These are phyloP conservation scores for Silurus asotus DNA, from an alignment of 2,113 vertebrate species.

Conservation along the genomic window DNA sequence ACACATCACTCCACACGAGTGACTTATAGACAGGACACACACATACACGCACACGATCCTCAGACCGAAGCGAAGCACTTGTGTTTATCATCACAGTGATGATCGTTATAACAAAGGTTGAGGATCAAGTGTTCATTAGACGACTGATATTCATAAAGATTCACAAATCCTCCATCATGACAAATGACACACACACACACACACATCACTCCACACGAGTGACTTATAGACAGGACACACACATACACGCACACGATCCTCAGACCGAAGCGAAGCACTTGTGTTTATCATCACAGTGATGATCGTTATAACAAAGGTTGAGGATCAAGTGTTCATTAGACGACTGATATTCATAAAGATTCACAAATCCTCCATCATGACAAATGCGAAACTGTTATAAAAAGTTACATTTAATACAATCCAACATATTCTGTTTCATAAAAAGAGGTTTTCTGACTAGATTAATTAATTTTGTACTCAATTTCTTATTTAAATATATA, in stretches of 20 bases:
- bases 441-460: too few relatives aligned
- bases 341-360: not conserved
- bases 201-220: not conserved
- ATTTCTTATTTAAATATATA: too few relatives aligned
- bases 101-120: not conserved
- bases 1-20: not conserved
- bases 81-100: not conserved
- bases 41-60: not conserved
- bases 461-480: too few relatives aligned
- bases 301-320: not conserved
- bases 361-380: not conserved
- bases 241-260: not conserved
- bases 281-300: not conserved
- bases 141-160: not conserved
- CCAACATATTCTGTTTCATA: not conserved
- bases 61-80: conserved; percentile 2
- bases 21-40: not conserved
- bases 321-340: too few relatives aligned
- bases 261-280: conserved; percentile 2
- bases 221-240: not conserved
- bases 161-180: not conserved
- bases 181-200: not conserved
- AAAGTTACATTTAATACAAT: not conserved
- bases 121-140: too few relatives aligned
- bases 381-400: not conserved